Base-by-base conservation (phyloP, 1,140 invertebrate species). In the Rhyzopertha dominica region DNA sequence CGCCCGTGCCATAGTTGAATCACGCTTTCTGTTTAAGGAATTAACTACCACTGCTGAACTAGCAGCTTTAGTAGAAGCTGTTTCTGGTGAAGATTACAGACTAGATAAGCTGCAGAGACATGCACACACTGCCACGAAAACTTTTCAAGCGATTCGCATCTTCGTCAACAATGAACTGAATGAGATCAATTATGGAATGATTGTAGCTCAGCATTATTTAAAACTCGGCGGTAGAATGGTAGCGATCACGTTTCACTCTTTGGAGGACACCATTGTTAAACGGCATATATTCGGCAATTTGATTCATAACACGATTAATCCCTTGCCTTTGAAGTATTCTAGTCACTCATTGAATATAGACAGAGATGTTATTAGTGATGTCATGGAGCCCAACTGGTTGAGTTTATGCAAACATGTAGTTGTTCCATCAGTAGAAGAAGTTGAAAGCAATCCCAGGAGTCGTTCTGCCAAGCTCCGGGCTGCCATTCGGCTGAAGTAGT, bases 141-240 rank as follows among this genome's bases (percentile, higher is more conserved):
- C 90, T 0, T 98, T 97, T 72, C 90, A 95, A 73, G 94, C 93
- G 0, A 65, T 98, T 41, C 73, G 94, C 54, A 96, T 97, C 51
- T 95, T 97, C 72, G 89, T 98, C 0, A 98, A 98, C 65, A 90
- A 98, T 69, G 94, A 98, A 73, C 68, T 98, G 1, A 98, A 98
- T 69, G 93, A 98, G 74, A 78, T 97, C 3, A 90, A 95, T 72
- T 89, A 90, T 69, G 94, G 78, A 1, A 79, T 97, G 59, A 61
- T 87, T 23, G 58, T 93, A 51, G 86, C 90, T 1, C 74, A 83
- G 34, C 73, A 79, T 49, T 87, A 85, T 62, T 72, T 98, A 14
- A 86, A 86, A 70, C 61, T 78, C 0, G 76, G 80, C 20, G 93
- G 92, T 1, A 72, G 80, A 48, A 61, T 95, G 48, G 79, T 91